Conservation (phyloP, 2,797 vertebrate genomes). For the Dipus sagitta region DNA sequence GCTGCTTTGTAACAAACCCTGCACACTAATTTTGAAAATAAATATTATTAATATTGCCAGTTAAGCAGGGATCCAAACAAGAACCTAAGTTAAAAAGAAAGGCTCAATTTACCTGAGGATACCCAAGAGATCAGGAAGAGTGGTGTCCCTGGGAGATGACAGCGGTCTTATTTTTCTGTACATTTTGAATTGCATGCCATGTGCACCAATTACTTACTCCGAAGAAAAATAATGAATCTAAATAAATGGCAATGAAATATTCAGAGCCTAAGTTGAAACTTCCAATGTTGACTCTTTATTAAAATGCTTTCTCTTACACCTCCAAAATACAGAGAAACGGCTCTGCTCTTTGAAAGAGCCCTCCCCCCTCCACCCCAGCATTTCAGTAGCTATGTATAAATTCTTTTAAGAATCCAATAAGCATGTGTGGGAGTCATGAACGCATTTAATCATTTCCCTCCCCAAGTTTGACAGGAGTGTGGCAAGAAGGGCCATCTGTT, state of each 20-base stretch:
- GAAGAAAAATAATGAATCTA: constrained; percentile 16
- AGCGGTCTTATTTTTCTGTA: background rate
- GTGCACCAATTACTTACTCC: background rate
- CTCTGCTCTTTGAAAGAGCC: background rate
- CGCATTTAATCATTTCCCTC: background rate
- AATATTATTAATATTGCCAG: constrained; percentile 32
- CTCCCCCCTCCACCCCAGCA: background rate
- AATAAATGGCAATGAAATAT: constrained; percentile 48
- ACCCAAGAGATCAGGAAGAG: background rate
- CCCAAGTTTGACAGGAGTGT: constrained; percentile 64
- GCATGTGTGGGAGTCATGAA: constrained; percentile 66
- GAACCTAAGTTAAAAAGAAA: background rate
- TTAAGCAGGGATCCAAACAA: background rate
- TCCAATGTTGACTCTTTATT: background rate
- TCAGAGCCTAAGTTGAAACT: constrained; percentile 33
- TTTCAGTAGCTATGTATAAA: background rate
- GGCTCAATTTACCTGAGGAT: background rate
- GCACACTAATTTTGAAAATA: background rate
- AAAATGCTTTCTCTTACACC: constrained; percentile 28
- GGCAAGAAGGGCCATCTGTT: constrained; percentile 77
- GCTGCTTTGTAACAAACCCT: background rate
- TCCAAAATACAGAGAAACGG: constrained; percentile 28
- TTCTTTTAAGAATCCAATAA: constrained; percentile 43
- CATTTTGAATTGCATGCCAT: constrained; percentile 9
- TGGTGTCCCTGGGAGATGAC: background rate